These are phyloP conservation scores for Mythimna impura DNA, from an alignment of 2,888 invertebrate species.

Conservation along the genomic window DNA sequence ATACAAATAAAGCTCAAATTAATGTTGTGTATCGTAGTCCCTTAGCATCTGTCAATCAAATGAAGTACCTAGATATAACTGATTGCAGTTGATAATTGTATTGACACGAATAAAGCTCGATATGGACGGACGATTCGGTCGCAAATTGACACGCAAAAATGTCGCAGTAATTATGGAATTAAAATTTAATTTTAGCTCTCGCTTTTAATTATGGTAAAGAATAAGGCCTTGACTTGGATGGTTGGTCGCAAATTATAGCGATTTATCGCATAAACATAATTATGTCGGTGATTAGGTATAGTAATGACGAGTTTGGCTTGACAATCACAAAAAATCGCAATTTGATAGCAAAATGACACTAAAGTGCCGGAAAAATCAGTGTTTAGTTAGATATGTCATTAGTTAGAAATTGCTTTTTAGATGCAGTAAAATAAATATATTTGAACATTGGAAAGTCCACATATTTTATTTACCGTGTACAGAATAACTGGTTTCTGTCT, in stretches of 20 bases:
- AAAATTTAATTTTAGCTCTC: background rate
- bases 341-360: background rate
- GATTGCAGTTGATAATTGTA: constrained; percentile 38
- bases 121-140: constrained; percentile 13
- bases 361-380: background rate
- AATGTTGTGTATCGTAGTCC: background rate
- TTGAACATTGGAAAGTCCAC: too few species aligned
- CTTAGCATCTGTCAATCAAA: constrained; percentile 12
- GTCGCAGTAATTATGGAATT: constrained; percentile 17
- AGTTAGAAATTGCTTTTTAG: too few species aligned
- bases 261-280: background rate
- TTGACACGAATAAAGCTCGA: constrained; percentile 14
- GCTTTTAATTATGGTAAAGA: constrained; percentile 11
- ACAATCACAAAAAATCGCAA: background rate
- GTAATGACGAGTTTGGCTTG: background rate
- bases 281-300: background rate
- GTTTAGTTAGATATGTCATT: too few species aligned
- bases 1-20: constrained; percentile 11
- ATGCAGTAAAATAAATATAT: too few species aligned
- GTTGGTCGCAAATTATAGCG: constrained; percentile 11
- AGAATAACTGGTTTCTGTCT: too few species aligned
- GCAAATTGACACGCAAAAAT: constrained; percentile 28
- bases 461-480: too few species aligned
- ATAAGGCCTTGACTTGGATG: background rate
- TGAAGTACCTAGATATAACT: constrained; percentile 14